phyloP scores from a whole-genome alignment of 2,888 invertebrate genomes.

The Argyresthia albistria region DNA sequence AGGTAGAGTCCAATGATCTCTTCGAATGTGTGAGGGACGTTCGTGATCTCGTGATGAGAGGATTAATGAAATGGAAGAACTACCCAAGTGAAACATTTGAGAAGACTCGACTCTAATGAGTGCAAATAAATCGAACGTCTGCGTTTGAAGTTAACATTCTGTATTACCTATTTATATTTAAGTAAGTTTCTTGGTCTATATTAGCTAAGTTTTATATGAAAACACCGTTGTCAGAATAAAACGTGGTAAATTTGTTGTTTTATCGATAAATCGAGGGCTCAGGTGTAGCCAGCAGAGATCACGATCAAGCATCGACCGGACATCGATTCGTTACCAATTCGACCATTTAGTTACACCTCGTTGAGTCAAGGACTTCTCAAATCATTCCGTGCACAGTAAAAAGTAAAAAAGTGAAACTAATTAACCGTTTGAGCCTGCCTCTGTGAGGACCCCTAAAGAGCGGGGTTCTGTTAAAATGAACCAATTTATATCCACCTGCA shows the following conservation, averaged over 20 bases:
- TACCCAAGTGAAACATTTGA: no score
- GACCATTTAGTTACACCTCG: constrained; percentile 69
- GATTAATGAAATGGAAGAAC: no score
- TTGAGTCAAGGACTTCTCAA: constrained; percentile 65
- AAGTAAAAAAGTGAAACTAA: constrained; percentile 51
- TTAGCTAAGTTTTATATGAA: no score
- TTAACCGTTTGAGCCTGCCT: constrained; percentile 65
- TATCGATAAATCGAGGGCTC: constrained; percentile 38
- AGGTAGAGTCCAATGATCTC: no score
- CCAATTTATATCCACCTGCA: constrained; percentile 65
- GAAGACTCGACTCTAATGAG: no score
- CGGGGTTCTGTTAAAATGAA: constrained; percentile 57
- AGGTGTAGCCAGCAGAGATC: constrained; percentile 54
- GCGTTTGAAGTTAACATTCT: no score
- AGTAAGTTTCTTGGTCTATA: no score
- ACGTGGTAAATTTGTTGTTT: constrained; percentile 52
- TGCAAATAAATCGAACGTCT: no score
- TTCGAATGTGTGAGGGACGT: no score
- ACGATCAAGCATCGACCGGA: constrained; percentile 42
- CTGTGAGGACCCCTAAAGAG: constrained; percentile 55
- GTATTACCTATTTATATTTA: no score
- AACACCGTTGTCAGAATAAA: neutral
- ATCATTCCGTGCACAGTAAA: constrained; percentile 56
- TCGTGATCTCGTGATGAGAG: no score
- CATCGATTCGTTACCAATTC: constrained; percentile 68